Evolutionary conservation across 1,140 invertebrate species (phyloP).

Genomic region (Vanessa atalanta): DNA sequence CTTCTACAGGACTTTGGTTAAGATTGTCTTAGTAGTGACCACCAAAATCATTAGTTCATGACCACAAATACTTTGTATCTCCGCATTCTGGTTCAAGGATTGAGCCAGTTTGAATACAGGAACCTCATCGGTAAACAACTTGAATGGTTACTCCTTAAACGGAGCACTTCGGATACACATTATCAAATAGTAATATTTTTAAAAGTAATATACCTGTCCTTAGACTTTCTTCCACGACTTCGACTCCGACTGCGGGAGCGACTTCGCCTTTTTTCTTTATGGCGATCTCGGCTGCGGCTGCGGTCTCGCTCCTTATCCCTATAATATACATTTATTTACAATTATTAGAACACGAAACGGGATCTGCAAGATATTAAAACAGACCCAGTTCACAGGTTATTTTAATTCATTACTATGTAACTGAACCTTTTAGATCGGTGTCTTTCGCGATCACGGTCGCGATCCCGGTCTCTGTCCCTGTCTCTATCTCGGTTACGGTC

Average conservation of each 20-base stretch:
- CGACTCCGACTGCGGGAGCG: conserved; percentile 72
- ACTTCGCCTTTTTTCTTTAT: conserved; percentile 79
- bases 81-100: too few species aligned
- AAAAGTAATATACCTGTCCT: conserved; percentile 69
- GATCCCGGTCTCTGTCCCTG: conserved; percentile 70
- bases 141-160: too few species aligned
- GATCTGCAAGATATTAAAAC: too few species aligned
- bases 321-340: conserved; percentile 12
- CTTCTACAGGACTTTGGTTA: too few species aligned
- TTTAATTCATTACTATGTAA: neutral
- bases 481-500: conserved; percentile 58
- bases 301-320: conserved; percentile 75
- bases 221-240: conserved; percentile 78
- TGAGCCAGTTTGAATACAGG: too few species aligned
- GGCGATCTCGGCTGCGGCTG: conserved; percentile 69
- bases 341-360: too few species aligned
- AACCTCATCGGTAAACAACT: too few species aligned
- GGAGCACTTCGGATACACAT: too few species aligned
- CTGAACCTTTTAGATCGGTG: conserved; percentile 13
- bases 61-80: too few species aligned
- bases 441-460: conserved; percentile 59
- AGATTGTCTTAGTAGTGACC: too few species aligned
- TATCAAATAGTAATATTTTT: too few species aligned
- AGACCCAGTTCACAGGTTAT: neutral
- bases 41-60: too few species aligned